Base-by-base conservation (phyloP, 2,888 invertebrate species). In the Leucoptera coffeella region DNA sequence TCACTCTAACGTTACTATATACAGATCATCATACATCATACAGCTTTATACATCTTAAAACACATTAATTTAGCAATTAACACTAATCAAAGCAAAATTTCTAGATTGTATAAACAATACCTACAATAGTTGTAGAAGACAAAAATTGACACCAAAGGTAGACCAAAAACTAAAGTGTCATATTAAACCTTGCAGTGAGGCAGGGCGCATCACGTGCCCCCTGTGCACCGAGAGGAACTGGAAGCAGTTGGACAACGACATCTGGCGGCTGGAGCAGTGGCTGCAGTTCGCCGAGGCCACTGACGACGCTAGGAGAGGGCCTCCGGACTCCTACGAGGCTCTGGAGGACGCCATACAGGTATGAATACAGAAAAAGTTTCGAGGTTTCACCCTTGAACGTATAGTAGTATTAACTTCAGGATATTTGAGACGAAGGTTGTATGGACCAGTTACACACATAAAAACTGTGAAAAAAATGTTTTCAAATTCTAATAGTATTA, bases 251-350 rank as follows among this genome's bases (percentile, higher is more conserved):
- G 89, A 91, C 51, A 89, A 88, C 46, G 91, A 91, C 52, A 71
- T 91, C 15, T 92, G 92, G 92, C 75, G 91, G 26, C 59, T 92
- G 38, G 90, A 91, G 47, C 88, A 91, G 54, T 92, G 91, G 91
- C 69, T 92, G 33, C 86, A 88, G 52, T 83, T 82, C 40, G 88
- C 90, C 0, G 89, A 91, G 55, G 85, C 82, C 14, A 85, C 82
- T 0, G 84, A 87, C 41, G 79, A 77, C 28, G 72, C 77, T 4
- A 80, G 85, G 36, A 60, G 72, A 2, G 60, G 78, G 3, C 84
- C 87, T 0, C 85, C 89, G 0, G 77, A 75, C 11, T 77, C 82
- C 38, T 86, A 91, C 38, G 90, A 91, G 41, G 75, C 80, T 14
- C 60, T 93, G 7, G 89, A 90, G 49, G 89, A 92, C 45, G 75